These are phyloP conservation scores for Psittacula cyanocephala DNA, from an alignment of 2,113 vertebrate genomes.

Conservation along the genomic window DNA sequence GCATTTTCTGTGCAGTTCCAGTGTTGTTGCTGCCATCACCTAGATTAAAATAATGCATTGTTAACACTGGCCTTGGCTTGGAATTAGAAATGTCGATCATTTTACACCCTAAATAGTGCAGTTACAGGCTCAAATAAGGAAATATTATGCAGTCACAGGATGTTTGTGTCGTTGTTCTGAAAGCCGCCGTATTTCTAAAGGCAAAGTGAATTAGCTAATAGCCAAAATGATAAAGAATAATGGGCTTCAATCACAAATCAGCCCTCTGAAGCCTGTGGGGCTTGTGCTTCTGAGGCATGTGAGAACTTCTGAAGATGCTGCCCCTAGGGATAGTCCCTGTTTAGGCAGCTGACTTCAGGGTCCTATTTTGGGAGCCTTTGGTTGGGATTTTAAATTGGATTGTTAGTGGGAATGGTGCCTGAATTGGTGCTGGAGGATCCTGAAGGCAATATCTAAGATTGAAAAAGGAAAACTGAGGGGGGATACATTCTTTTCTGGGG, in stretches of 20 bases:
- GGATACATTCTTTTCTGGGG: neutral
- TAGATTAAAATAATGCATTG: conserved; percentile 33
- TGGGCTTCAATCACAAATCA: conserved; percentile 5
- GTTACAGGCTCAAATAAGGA: neutral
- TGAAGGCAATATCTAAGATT: neutral
- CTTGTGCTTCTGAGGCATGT: conserved; percentile 30
- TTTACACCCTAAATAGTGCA: neutral
- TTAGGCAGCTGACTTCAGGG: conserved; percentile 34
- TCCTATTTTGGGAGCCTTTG: conserved; percentile 41
- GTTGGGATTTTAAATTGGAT: conserved; percentile 19
- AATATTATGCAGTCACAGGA: conserved; percentile 21
- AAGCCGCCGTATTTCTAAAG: neutral
- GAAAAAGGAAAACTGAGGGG: neutral
- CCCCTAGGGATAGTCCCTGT: neutral
- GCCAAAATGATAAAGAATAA: neutral
- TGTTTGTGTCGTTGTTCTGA: conserved; percentile 29
- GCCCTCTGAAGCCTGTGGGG: conserved; percentile 37
- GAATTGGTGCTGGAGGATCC: neutral
- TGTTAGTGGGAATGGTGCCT: conserved; percentile 4
- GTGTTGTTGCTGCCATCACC: neutral
- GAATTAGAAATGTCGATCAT: conserved; percentile 15
- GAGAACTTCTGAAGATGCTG: conserved; percentile 29
- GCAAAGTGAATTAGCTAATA: neutral
- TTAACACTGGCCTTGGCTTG: neutral
- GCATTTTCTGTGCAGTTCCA: accelerated